Conservation (phyloP, 2,797 vertebrate species). For the Sternotherus odoratus region DNA sequence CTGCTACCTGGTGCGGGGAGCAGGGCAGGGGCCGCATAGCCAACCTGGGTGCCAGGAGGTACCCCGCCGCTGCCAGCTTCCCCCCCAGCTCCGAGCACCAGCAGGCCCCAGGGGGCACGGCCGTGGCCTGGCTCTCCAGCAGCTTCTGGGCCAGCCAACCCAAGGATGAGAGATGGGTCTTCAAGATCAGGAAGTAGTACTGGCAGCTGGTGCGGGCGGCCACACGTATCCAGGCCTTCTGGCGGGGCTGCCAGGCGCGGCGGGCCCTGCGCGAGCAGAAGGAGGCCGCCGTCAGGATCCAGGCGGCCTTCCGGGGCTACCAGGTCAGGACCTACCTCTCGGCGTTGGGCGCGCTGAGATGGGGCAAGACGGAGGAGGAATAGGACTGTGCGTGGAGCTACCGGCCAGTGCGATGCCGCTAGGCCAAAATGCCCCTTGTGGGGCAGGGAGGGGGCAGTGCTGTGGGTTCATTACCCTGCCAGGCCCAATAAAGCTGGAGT, state of each 20-base stretch:
- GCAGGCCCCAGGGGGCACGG: background rate
- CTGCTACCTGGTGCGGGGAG: background rate
- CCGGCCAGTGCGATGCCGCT: background rate
- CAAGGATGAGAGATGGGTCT: background rate
- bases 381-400: background rate
- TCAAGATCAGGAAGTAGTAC: slow-evolving; percentile 16
- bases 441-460: background rate
- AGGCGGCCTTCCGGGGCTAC: slow-evolving; percentile 21
- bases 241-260: background rate
- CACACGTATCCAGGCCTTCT: slow-evolving; percentile 34
- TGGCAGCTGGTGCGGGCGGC: slow-evolving; percentile 9
- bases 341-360: background rate
- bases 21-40: background rate
- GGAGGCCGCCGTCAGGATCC: background rate
- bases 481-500: background rate
- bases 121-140: background rate
- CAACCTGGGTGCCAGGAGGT: background rate
- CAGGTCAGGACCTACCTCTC: background rate
- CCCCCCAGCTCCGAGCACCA: background rate
- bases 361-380: background rate
- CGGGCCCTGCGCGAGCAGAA: background rate
- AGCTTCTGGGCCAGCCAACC: background rate
- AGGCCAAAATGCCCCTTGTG: background rate
- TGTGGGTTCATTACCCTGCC: background rate
- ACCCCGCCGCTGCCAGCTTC: background rate